These are phyloP conservation scores for Gila robusta DNA, from an alignment of 2,797 vertebrate species.

Conservation along the genomic window DNA sequence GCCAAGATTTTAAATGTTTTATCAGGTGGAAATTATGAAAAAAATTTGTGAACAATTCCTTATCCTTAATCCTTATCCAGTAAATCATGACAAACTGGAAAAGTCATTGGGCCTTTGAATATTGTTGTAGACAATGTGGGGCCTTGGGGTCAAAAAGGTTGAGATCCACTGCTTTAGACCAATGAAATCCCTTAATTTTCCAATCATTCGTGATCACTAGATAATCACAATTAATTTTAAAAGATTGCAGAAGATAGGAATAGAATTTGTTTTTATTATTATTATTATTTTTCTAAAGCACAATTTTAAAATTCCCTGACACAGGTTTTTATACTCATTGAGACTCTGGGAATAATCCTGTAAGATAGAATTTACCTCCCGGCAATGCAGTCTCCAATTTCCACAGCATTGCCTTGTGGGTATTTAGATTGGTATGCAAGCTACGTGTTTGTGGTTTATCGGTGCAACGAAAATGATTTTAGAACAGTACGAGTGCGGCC, in stretches of 20 bases:
- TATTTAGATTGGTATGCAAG: conserved; percentile 10
- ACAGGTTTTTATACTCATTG: background rate
- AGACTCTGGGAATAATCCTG: background rate
- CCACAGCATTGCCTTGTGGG: background rate
- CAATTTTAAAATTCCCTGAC: too few relatives aligned
- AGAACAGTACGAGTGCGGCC: background rate
- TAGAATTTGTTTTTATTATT: too few relatives aligned
- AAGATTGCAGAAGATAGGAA: background rate
- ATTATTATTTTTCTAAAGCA: background rate
- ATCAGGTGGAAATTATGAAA: background rate
- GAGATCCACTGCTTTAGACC: background rate
- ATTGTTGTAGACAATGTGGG: background rate
- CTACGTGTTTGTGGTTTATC: conserved; percentile 23
- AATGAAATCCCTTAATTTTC: background rate
- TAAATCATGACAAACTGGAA: background rate
- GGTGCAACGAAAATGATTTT: background rate
- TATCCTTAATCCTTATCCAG: background rate
- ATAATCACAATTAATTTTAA: background rate
- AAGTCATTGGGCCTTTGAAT: background rate
- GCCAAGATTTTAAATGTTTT: background rate
- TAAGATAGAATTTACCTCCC: background rate
- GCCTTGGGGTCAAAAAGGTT: background rate
- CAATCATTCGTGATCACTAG: background rate
- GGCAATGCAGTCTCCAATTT: background rate
- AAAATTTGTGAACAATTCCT: background rate